Base-by-base conservation (phyloP, 1,140 invertebrate genomes). In the Halotydeus destructor region DNA sequence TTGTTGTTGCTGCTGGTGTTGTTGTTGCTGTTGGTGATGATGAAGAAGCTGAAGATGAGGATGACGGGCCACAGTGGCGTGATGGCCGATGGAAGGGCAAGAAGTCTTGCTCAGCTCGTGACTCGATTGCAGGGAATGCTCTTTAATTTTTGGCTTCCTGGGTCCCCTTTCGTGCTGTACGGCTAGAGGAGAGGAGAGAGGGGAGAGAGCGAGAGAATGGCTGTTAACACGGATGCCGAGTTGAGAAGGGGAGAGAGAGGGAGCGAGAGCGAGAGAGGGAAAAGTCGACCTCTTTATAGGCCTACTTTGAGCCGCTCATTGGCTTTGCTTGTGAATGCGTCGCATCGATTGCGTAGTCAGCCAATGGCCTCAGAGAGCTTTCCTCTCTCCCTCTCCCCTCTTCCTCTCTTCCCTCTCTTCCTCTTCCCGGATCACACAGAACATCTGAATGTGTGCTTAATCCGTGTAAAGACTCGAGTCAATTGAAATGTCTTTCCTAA, bases 151-250 rank as follows among this genome's bases (percentile, higher is more conserved):
- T 9, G 68, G 62, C 52, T 69, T 70, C 14, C 69, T 47, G 6
- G 69, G 69, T 22, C 69, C 69, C 44, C 69, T 48, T 50, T 70
- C 69, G 53, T 70, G 69, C 53, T 70, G 69, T 11, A 70, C 69
- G 40, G 69, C 69, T 70, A 50, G 23, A n/a, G n/a, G n/a, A n/a
- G 50, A 24, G 9, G 19, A 45, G 25, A 23, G 33, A 31, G 23
- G 18, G n/a, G 40, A 24, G 45, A 26, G 32, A 28, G 32, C 23
- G 19, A 4, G 45, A 44, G 45, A 39, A 43, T 11, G 9, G 26
- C 12, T 24, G 12, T 14, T 36, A 11, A 16, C 12, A 36, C 12
- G 21, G 11, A 12, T 36, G 14, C 18, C 14, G 35, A 39, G 38
- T 46, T 41, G 32, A 30, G 38, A 41, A 46, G 37, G 45, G 12